These are phyloP conservation scores for Diadromus collaris DNA, from an alignment of 2,888 invertebrate species.

Conservation along the genomic window DNA sequence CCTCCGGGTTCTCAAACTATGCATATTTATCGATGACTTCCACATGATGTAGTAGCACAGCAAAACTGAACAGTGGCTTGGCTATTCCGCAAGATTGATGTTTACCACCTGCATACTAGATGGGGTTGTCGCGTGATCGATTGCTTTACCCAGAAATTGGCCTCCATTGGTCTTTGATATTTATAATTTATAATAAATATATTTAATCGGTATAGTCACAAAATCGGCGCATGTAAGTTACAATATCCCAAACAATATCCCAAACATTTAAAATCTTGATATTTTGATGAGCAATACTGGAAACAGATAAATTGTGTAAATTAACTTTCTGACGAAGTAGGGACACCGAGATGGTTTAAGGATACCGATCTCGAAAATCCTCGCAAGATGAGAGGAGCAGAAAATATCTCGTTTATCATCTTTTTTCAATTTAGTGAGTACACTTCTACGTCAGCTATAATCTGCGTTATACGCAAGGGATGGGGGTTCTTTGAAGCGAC, in stretches of 20 bases:
- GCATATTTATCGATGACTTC: slow-evolving; percentile 3
- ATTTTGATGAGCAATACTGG: too few relatives aligned
- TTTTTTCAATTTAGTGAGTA: neutral
- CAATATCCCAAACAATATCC: too few relatives aligned
- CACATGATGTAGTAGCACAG: neutral
- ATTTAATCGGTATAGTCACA: too few relatives aligned
- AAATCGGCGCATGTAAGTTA: too few relatives aligned
- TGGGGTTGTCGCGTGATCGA: slow-evolving; percentile 51
- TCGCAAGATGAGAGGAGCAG: neutral
- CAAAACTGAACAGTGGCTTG: neutral
- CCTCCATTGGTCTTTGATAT: too few relatives aligned
- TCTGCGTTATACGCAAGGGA: neutral
- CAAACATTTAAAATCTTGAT: too few relatives aligned
- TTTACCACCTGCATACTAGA: slow-evolving; percentile 39
- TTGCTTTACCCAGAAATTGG: slow-evolving; percentile 44
- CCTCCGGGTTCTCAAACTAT: neutral
- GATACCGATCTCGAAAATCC: too few relatives aligned
- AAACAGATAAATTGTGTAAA: too few relatives aligned
- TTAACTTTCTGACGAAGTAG: too few relatives aligned
- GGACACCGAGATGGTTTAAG: too few relatives aligned
- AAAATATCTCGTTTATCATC: neutral
- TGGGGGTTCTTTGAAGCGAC: slow-evolving; percentile 21
- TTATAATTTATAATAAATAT: too few relatives aligned
- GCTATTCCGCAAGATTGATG: slow-evolving; percentile 34
- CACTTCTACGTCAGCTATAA: neutral